Evolutionary conservation across 2,888 invertebrate genomes (phyloP), one percentile per base, ranked within the genome.

Genomic region (Pachycephus smyrnensis): DNA sequence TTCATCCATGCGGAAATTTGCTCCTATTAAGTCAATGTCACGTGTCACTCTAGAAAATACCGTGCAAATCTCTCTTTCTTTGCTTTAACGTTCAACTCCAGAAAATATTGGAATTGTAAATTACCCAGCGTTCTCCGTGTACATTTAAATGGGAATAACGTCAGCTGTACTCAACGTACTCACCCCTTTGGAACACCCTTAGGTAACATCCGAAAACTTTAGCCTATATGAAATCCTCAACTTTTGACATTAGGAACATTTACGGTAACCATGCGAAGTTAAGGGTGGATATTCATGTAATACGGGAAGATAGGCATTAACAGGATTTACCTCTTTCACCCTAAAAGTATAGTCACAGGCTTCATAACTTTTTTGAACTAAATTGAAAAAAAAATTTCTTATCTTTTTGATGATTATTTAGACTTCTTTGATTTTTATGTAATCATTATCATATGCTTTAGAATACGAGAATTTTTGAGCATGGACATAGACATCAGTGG

Each of bases 401-500:
- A 15, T 40, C 1, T 40, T 23, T 23, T 23, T 23, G 15, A 15
- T 40, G 6, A 55, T 55, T 55, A 23, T 55, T 55, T 55, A 6
- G 6, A 55, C 1, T 23, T 55, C 55, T 6, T 55, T 23, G 15
- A 55, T 55, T 55, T 23, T 12, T 31, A 12, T 71, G 31, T 6
- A 30, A 33, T 71, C 2, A 3, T 31, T 15, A 71, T 33, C 6
- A 71, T 71, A 31, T 76, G 11, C 90, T 89, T 68, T 90, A 94
- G 93, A 78, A 88, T 93, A 84, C 93, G 94, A 92, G 93, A 94
- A 91, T 94, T 95, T 89, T 92, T 95, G 77, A 95, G 95, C 87
- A 92, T 97, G 84, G 97, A 97, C 92, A 95, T 97, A 88, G 96
- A 97, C 92, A 94, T 97, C 89, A 95, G 96, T 81, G 94, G 93